Conservation (phyloP, 2,888 invertebrate species). For the Trachelus iudaicus region DNA sequence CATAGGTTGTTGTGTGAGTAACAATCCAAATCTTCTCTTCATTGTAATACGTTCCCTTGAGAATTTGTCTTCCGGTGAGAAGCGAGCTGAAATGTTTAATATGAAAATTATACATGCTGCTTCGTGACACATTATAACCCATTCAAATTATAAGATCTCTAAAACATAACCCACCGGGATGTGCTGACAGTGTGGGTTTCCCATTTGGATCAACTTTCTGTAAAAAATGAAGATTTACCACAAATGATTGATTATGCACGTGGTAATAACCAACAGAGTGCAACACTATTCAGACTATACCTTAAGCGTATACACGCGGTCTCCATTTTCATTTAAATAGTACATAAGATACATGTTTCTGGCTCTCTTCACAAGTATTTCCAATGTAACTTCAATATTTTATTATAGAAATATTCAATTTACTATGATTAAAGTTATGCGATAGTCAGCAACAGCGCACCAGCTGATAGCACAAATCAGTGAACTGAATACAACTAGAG, state of each 20-base stretch:
- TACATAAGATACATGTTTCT: constrained; percentile 80
- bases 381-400: background rate
- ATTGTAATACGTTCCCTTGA: constrained; percentile 88
- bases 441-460: background rate
- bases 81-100: constrained; percentile 77
- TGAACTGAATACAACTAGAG: background rate
- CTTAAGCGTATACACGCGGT: constrained; percentile 87
- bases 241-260: background rate
- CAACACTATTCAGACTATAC: constrained; percentile 63
- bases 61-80: constrained; percentile 95
- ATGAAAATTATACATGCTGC: constrained; percentile 9
- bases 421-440: background rate
- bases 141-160: background rate
- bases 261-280: constrained; percentile 1
- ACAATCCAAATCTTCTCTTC: constrained; percentile 89
- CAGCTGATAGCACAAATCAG: background rate
- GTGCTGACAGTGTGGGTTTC: constrained; percentile 87
- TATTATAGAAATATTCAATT: background rate
- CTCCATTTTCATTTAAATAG: constrained; percentile 80
- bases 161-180: constrained; percentile 74
- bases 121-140: background rate
- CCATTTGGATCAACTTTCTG: constrained; percentile 84
- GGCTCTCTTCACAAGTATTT: background rate
- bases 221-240: constrained; percentile 50
- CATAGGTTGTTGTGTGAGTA: constrained; percentile 85